These are phyloP conservation scores for Pygoscelis antarcticus DNA, from an alignment of 2,113 vertebrate genomes.

Conservation along the genomic window DNA sequence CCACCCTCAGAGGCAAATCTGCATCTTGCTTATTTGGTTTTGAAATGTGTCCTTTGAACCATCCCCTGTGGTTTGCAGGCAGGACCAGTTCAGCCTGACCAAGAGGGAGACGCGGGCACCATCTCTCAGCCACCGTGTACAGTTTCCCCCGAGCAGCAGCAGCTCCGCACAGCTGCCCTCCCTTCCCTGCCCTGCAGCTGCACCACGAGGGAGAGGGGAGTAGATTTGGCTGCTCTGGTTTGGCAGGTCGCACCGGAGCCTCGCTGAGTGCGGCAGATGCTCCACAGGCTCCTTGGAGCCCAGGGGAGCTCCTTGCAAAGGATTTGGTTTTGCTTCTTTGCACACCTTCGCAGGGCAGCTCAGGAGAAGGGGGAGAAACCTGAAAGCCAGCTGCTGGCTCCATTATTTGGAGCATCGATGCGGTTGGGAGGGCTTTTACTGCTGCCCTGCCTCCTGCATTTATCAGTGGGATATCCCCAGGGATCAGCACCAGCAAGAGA, in stretches of 20 bases:
- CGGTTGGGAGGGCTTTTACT: neutral
- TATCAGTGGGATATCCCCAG: neutral
- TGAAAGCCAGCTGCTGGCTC: neutral
- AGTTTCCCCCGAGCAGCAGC: neutral
- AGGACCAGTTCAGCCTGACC: neutral
- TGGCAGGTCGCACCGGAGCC: neutral
- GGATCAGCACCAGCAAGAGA: neutral
- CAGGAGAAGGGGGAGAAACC: neutral
- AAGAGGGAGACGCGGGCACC: neutral
- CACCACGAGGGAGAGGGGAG: neutral
- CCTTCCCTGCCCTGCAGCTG: neutral
- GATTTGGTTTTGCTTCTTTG: neutral
- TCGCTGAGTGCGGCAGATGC: neutral
- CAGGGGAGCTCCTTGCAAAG: neutral
- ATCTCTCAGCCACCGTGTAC: rapidly evolving
- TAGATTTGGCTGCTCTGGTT: neutral
- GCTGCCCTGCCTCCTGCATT: neutral
- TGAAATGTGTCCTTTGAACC: neutral
- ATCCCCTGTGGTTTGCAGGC: neutral
- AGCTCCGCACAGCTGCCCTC: neutral
- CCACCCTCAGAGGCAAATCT: neutral
- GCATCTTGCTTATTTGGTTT: neutral
- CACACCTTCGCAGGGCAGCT: neutral
- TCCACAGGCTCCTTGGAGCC: neutral
- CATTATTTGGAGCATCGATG: neutral